These are phyloP conservation scores for Tachuris rubrigastra DNA, from an alignment of 2,113 vertebrate species.

Conservation along the genomic window DNA sequence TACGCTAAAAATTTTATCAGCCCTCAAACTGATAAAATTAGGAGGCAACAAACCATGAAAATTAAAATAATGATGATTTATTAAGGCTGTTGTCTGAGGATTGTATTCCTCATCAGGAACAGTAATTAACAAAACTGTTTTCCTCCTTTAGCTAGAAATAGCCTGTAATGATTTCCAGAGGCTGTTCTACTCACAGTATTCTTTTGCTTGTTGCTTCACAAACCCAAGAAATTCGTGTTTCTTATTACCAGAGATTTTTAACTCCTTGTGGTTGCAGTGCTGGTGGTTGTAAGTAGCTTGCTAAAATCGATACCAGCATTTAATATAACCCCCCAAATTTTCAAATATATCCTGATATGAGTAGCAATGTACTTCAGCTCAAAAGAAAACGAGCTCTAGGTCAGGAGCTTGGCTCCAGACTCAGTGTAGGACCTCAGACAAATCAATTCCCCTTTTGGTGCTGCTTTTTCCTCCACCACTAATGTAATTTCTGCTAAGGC, in stretches of 20 bases:
- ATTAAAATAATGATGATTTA: slow-evolving; percentile 29
- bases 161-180: background rate
- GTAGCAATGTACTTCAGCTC: background rate
- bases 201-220: background rate
- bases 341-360: background rate
- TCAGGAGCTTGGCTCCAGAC: background rate
- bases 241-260: background rate
- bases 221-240: background rate
- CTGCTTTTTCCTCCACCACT: background rate
- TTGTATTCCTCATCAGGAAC: background rate
- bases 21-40: background rate
- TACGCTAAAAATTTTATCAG: slow-evolving; percentile 19
- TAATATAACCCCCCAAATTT: background rate
- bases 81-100: background rate
- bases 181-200: background rate
- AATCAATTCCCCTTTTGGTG: background rate
- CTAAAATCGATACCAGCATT: background rate
- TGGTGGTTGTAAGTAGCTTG: background rate
- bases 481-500: background rate
- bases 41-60: background rate
- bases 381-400: background rate
- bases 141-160: background rate
- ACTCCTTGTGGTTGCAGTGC: background rate
- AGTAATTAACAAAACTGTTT: background rate
- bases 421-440: background rate